Evolutionary conservation across 2,888 invertebrate genomes (phyloP).

Genomic region (Zootermopsis nevadensis): DNA sequence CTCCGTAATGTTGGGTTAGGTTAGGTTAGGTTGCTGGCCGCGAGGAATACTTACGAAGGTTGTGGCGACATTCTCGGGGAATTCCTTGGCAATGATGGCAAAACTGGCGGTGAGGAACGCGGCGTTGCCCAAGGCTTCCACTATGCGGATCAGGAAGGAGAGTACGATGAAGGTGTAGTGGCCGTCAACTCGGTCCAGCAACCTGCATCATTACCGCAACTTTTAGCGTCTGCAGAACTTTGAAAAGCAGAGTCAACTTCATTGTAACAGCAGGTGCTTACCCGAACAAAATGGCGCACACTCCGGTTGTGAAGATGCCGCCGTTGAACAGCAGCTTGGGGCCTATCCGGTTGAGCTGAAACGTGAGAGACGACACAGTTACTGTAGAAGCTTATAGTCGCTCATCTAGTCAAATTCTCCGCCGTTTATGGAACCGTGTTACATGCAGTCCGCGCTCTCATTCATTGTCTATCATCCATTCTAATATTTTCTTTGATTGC

Average conservation of each 20-base stretch:
- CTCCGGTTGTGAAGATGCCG: constrained; percentile 85
- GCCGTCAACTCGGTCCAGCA: constrained; percentile 77
- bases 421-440: no score
- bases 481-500: no score
- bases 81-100: constrained; percentile 88
- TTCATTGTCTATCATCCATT: no score
- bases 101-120: constrained; percentile 89
- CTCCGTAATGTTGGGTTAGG: no score
- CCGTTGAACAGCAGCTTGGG: constrained; percentile 84
- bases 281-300: constrained; percentile 87
- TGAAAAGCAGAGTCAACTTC: no score
- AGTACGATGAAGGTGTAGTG: constrained; percentile 79
- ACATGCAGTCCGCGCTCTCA: no score
- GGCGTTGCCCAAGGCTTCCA: constrained; percentile 88
- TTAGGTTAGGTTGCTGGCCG: no score
- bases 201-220: constrained; percentile 61
- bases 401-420: no score
- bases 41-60: constrained; percentile 81
- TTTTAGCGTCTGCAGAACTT: no score
- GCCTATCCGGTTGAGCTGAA: constrained; percentile 77
- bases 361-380: constrained; percentile 40
- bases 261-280: constrained; percentile 60
- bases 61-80: constrained; percentile 85
- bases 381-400: no score
- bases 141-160: constrained; percentile 82